Evolutionary conservation across 2,797 vertebrate species (phyloP).

Genomic region (Hypotaenidia philippensis): DNA sequence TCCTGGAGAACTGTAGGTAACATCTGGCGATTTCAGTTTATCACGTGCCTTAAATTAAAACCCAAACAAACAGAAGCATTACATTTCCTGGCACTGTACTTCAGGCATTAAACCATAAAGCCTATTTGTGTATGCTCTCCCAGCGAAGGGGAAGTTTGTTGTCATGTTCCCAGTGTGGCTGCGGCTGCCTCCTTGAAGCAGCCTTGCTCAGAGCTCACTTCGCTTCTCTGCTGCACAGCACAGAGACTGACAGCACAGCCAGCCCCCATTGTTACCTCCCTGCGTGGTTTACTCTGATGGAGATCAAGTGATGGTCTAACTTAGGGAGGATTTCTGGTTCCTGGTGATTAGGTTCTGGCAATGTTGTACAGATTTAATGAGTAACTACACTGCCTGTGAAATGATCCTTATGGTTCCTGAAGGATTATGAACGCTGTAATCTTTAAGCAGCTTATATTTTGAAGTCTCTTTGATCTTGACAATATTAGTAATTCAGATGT

Average conservation of each 20-base stretch:
- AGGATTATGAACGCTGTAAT: constrained; percentile 37
- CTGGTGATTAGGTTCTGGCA: not conserved
- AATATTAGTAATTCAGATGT: not conserved
- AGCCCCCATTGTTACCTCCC: not conserved
- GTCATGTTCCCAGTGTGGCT: too few species aligned
- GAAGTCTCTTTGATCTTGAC: constrained; percentile 56
- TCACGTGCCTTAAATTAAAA: constrained; percentile 23
- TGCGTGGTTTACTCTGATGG: not conserved
- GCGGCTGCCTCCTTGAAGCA: too few species aligned
- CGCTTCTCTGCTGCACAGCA: too few species aligned
- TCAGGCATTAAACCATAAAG: not conserved
- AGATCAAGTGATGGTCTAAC: not conserved
- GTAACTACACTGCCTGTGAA: not conserved
- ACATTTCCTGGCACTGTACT: not conserved
- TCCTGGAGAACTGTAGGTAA: not conserved
- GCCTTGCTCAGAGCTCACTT: too few species aligned
- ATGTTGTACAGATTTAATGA: not conserved
- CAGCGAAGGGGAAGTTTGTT: too few species aligned
- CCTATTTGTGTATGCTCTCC: too few species aligned
- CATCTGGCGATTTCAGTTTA: constrained; percentile 53
- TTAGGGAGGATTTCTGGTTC: not conserved
- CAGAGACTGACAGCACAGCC: not conserved
- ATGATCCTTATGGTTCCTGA: constrained; percentile 20
- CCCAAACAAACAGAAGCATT: not conserved
- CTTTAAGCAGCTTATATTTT: constrained; percentile 25